Conservation (phyloP, 2,797 vertebrate genomes). For the Holocentrus rufus region DNA sequence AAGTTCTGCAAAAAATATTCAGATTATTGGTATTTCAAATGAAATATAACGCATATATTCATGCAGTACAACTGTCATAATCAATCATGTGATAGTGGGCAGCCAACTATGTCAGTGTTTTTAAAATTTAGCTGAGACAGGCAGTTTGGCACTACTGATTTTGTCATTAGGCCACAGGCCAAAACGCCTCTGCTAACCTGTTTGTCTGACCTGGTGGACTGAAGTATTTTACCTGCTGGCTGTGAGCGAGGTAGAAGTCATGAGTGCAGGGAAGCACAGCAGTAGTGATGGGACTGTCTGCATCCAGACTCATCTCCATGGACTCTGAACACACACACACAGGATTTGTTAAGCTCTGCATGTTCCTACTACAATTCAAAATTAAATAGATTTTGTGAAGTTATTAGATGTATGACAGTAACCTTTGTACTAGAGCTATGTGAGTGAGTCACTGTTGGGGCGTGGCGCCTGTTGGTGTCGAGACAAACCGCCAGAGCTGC, state of each 20-base stretch:
- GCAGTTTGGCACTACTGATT: background rate
- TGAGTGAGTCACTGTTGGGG: slow-evolving; percentile 65
- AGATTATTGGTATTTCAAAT: too few species aligned
- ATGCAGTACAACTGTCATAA: too few species aligned
- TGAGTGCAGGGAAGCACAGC: slow-evolving; percentile 85
- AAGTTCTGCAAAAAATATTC: too few species aligned
- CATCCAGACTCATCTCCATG: slow-evolving; percentile 87
- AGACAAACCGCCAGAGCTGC: slow-evolving; percentile 13
- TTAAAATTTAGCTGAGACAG: background rate
- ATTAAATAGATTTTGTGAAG: slow-evolving; percentile 8
- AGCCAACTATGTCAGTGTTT: background rate
- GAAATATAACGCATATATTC: too few species aligned
- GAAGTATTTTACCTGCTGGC: slow-evolving; percentile 83
- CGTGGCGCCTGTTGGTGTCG: slow-evolving; percentile 48
- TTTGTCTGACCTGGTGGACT: slow-evolving; percentile 4
- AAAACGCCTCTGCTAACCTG: slow-evolving; percentile 16
- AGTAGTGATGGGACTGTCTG: slow-evolving; percentile 87
- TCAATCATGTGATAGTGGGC: background rate
- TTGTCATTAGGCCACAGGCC: background rate
- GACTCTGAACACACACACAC: slow-evolving; percentile 75
- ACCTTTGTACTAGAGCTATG: slow-evolving; percentile 39
- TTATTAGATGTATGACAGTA: slow-evolving; percentile 29
- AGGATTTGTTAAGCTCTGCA: slow-evolving; percentile 3
- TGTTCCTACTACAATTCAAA: slow-evolving; percentile 5
- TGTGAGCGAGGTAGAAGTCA: slow-evolving; percentile 88